Evolutionary conservation across 2,888 invertebrate genomes (phyloP), one percentile per base, ranked within the genome.

Genomic region (Aelia acuminata): DNA sequence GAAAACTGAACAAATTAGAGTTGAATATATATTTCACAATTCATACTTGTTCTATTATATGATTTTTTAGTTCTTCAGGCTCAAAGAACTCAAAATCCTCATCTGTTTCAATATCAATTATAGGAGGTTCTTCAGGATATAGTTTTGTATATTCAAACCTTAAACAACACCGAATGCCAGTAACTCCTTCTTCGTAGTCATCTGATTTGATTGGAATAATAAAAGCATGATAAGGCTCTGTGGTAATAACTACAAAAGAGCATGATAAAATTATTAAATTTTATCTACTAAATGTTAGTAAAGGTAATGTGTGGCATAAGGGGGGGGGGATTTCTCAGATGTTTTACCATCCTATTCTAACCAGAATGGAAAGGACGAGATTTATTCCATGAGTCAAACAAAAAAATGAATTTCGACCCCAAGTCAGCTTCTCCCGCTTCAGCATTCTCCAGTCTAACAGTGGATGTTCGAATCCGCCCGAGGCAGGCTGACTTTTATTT

Each of bases 91-190:
- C 95, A 91, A 98, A 95, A 92, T 98, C 96, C 89, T 96, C 95
- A 53, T 94, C 92, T 90, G 96, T 95, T 89, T 96, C 95, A 89
- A 98, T 95, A 92, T 97, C 96, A 90, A 98, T 95, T 31, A 94
- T 90, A 0, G 98, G 97, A 18, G 95, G 93, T 91, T 96, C 97
- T 91, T 99, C 98, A 0, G 98, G 98, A 92, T 99, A 99, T 91
- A 95, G 96, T 13, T 95, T 92, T 10, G 97, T 96, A 91, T 97
- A 98, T 20, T 96, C 96, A 91, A 98, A 97, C 90, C 96, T 94
- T 90, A 98, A 93, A 90, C 94, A 94, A 92, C 97, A 97, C 0
- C 95, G 94, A 87, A 97, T 92, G 0, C 97, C 97, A 89, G 93
- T 94, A 84, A 94, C 95, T 39, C 95, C 95, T 57, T 95, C 94